Base-by-base conservation (phyloP, 2,888 invertebrate species). In the Gryllus longicercus region DNA sequence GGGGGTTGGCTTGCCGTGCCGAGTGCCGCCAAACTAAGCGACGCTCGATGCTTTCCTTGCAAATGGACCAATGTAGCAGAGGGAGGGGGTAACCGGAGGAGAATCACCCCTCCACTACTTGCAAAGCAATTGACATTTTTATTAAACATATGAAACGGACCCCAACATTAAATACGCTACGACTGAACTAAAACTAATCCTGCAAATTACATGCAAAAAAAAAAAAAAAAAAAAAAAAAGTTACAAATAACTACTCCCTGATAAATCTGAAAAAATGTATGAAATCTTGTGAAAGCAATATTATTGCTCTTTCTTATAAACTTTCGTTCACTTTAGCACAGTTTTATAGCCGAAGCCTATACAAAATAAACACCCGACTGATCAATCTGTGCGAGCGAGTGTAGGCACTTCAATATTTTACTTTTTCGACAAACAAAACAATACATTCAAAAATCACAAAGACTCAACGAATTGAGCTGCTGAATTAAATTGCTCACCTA, bases 1-100 rank as follows among this genome's bases (percentile, higher is more conserved):
- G 84, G 85, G 84, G 84, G 79, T 76, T 79, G 79, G 83, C 84
- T 81, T 80, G 83, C 84, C 84, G 84, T 84, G 81, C 75, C 83
- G 82, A 82, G 81, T 77, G 79, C 79, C 25, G 23, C 81, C 77
- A 79, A 79, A 74, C 63, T 50, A 50, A 80, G 78, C 77, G n/a
- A 25, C 63, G 63, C 63, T n/a, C 63, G n/a, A 38, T 51, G 79
- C 76, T 79, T 76, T 75, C 75, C 75, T 79, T 51, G 76, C 79
- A 75, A 79, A 21, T 74, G 79, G 23, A 79, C 79, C 49, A 23
- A n/a, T 50, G 50, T 11, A 50, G 12, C 74, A 51, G 74, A 50
- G 38, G 74, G 51, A 49, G 50, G 38, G 78, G 78, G 38, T 4
- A 38, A 38, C 38, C 8, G 63, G 63, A 63, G 14, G 63, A 63